Conservation (phyloP, 2,797 vertebrate species). For the Sebastiscus albofasciatus region DNA sequence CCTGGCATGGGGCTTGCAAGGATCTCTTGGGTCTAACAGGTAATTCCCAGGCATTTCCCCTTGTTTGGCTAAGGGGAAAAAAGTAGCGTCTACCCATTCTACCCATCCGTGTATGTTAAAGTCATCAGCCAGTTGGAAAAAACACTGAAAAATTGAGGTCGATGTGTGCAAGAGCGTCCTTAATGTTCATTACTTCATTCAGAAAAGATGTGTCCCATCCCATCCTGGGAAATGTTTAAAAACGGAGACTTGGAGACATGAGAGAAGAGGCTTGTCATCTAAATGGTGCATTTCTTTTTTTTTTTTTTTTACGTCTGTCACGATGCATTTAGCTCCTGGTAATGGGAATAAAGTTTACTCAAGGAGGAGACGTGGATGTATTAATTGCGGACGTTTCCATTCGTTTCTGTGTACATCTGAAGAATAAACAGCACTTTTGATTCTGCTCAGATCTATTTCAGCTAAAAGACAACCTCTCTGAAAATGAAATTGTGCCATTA, state of each 20-base stretch:
- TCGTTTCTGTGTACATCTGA: slow-evolving; percentile 31
- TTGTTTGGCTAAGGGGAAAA: slow-evolving; percentile 63
- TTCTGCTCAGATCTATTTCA: slow-evolving; percentile 31
- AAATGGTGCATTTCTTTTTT: slow-evolving; percentile 7
- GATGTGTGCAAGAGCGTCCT: slow-evolving; percentile 32
- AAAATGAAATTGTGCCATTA: slow-evolving; percentile 37
- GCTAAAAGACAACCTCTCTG: slow-evolving; percentile 41
- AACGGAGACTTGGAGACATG: slow-evolving; percentile 24
- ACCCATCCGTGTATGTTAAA: slow-evolving; percentile 73
- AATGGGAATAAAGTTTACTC: slow-evolving; percentile 60
- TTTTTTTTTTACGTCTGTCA: slow-evolving; percentile 47
- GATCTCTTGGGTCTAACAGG: slow-evolving; percentile 71
- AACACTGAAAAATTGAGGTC: slow-evolving; percentile 25
- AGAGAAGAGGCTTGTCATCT: slow-evolving; percentile 29
- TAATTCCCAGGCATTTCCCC: slow-evolving; percentile 79
- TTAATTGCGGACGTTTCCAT: slow-evolving; percentile 56
- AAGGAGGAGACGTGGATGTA: slow-evolving; percentile 17
- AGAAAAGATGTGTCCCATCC: slow-evolving; percentile 67
- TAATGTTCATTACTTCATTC: slow-evolving; percentile 73
- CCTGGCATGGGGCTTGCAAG: slow-evolving; percentile 51
- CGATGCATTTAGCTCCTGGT: slow-evolving; percentile 38
- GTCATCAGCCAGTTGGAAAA: slow-evolving; percentile 56
- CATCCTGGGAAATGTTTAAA: slow-evolving; percentile 65
- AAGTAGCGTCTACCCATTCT: slow-evolving; percentile 46
- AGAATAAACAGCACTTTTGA: slow-evolving; percentile 60